Conservation (phyloP, 2,113 vertebrate genomes). For the Diphyllodes magnificus region DNA sequence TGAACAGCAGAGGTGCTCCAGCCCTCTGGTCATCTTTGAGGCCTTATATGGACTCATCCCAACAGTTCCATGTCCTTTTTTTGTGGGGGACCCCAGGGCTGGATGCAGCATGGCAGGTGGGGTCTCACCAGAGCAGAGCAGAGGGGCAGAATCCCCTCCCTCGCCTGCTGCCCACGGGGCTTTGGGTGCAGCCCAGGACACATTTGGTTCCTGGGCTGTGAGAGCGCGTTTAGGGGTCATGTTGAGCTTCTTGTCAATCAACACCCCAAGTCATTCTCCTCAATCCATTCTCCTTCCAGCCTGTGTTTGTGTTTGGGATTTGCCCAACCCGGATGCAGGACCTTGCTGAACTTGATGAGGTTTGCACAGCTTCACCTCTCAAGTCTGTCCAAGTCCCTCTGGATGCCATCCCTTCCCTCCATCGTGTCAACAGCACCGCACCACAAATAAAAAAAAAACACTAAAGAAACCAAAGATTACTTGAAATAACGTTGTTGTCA, state of each 20-base stretch:
- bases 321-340: background rate
- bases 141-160: background rate
- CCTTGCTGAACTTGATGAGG: background rate
- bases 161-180: fast-evolving
- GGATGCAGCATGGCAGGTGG: background rate
- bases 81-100: background rate
- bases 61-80: background rate
- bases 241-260: background rate
- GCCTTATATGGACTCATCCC: background rate
- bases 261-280: background rate
- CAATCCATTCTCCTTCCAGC: background rate
- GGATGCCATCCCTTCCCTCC: background rate
- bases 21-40: background rate
- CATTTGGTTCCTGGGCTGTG: background rate
- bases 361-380: background rate
- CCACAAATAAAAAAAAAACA: background rate
- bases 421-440: fast-evolving
- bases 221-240: background rate
- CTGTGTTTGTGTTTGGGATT: background rate
- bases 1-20: background rate
- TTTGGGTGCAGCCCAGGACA: background rate
- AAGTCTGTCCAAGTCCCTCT: background rate
- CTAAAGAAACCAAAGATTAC: background rate
- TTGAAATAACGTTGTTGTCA: background rate
- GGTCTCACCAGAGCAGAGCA: background rate